Evolutionary conservation across 1,140 invertebrate genomes (phyloP), one percentile per base, ranked within the genome.

Genomic region (Drosophila navojoa): DNA sequence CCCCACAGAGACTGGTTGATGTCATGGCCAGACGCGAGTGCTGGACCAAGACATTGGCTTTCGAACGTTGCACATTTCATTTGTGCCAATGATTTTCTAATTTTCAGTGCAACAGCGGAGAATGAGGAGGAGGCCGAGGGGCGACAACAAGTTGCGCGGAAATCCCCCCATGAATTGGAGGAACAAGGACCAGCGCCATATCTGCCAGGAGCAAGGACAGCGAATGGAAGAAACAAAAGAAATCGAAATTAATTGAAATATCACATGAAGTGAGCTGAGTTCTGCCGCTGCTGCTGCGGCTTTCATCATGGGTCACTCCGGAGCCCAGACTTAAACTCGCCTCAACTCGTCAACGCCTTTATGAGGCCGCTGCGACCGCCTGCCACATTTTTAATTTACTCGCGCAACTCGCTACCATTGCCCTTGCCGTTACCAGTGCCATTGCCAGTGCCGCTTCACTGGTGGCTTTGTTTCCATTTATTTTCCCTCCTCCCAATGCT

Each of bases 21-120:
- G 70, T 55, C 70, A 72, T 25, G 25, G 49, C 54, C 55, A 72
- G 63, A 59, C 63, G 38, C 60, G 64, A 81, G 71, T 87, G 32
- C 32, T 7, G 9, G 32, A 72, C 42, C 49, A 54, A 61, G 55
- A 57, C 66, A 62, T 57, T 40, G 19, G 47, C 62, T 58, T 64
- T 52, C 42, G 40, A 27, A 15, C 49, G 32, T 64, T 79, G 68
- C 61, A 73, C 67, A 86, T 86, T 85, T 86, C 86, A 86, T 87
- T 87, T 86, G 82, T 86, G 81, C 72, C 81, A 81, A 86, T 86
- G 81, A 87, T 87, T 86, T 86, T 87, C 81, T 86, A 86, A 86
- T 87, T 87, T 76, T 79, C 67, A 71, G 57, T 64, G 57, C 19
- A 3, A 2, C 19, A 22, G 19, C 19, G 3, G 19, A 22, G 19